Conservation (phyloP, 2,797 vertebrate species). For the Todus mexicanus region DNA sequence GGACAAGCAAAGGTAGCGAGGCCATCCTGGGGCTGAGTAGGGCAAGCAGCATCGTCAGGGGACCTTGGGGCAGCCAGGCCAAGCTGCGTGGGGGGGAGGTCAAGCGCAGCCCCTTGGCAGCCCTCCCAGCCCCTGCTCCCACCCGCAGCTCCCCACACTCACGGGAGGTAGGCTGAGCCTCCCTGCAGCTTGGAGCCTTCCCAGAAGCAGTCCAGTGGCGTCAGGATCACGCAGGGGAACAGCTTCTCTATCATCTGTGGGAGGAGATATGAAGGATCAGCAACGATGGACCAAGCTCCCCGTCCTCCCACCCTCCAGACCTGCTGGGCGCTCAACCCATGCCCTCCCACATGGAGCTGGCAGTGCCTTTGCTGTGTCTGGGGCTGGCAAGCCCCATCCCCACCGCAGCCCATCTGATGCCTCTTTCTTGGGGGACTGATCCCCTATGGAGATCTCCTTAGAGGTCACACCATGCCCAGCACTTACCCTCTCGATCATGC, state of each 20-base stretch:
- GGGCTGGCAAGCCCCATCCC: background rate
- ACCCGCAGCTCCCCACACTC: slow-evolving; percentile 63
- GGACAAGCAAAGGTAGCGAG: background rate
- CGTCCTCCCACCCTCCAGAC: too few relatives aligned
- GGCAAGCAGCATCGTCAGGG: background rate
- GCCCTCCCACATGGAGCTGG: background rate
- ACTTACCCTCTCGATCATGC: slow-evolving; percentile 96
- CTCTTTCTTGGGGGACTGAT: background rate
- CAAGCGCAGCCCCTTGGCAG: background rate
- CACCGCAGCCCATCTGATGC: background rate
- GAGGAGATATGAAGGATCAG: background rate
- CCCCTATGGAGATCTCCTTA: rapidly evolving
- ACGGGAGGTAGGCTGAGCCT: slow-evolving; percentile 97
- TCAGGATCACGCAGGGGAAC: slow-evolving; percentile 98
- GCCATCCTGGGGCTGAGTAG: background rate
- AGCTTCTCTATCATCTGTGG: slow-evolving; percentile 98
- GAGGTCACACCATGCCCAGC: background rate
- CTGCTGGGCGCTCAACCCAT: background rate
- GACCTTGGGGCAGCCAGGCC: background rate
- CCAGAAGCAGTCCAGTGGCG: slow-evolving; percentile 98
- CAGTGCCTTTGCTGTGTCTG: background rate
- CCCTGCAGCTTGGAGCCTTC: slow-evolving; percentile 97
- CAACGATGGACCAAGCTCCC: background rate
- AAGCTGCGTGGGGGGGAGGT: background rate
- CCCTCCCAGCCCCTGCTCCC: background rate